phyloP scores from a whole-genome alignment of 2,888 invertebrate genomes.

The Craniophora ligustri region DNA sequence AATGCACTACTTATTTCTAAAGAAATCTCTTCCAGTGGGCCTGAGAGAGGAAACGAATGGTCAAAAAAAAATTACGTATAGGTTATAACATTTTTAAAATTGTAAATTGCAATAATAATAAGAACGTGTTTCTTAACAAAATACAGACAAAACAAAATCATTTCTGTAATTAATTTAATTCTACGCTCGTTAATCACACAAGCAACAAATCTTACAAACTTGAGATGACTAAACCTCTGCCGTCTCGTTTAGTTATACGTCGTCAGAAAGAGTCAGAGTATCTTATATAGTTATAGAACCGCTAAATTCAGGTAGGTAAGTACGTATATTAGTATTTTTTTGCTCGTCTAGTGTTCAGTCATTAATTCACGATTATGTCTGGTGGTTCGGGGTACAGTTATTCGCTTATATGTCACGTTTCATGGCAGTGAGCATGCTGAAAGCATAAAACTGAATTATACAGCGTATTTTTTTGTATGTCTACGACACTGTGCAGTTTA shows the following conservation, averaged over 20 bases:
- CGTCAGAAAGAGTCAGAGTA: slow-evolving; percentile 19
- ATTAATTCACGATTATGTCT: slow-evolving; percentile 79
- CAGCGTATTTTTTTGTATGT: slow-evolving; percentile 39
- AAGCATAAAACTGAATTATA: slow-evolving; percentile 51
- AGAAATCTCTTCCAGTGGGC: no score
- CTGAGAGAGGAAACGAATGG: no score
- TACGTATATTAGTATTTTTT: slow-evolving; percentile 36
- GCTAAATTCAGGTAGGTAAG: slow-evolving; percentile 38
- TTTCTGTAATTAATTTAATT: slow-evolving; percentile 18
- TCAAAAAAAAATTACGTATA: no score
- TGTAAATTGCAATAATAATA: no score
- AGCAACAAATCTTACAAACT: slow-evolving; percentile 37
- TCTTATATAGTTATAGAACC: slow-evolving; percentile 31
- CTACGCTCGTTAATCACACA: slow-evolving; percentile 26
- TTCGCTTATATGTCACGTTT: slow-evolving; percentile 60
- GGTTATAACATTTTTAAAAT: no score
- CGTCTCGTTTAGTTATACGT: slow-evolving; percentile 9
- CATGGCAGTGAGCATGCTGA: slow-evolving; percentile 62
- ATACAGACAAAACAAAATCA: neutral
- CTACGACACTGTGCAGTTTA: neutral
- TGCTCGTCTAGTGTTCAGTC: slow-evolving; percentile 55
- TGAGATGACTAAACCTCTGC: slow-evolving; percentile 14
- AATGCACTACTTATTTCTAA: no score
- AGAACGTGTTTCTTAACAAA: no score
- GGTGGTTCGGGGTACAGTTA: slow-evolving; percentile 57